Base-by-base conservation (phyloP, 2,888 invertebrate species). In the Drosophila ezoana region DNA sequence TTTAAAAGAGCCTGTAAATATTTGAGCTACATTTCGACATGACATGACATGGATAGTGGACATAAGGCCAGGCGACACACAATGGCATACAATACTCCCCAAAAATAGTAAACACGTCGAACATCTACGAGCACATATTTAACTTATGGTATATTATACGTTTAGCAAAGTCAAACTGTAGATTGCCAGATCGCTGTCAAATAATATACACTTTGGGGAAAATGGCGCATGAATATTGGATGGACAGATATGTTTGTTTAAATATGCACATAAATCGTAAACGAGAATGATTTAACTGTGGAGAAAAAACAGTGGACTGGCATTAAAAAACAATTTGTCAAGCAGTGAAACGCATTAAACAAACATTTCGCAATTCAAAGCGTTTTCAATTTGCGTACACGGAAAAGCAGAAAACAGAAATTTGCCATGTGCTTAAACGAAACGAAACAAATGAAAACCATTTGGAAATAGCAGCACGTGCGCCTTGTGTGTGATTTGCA, bases 391-490 rank as follows among this genome's bases (percentile, higher is more conserved):
- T 79, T 54, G 35, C 28, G 9, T 32, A 9, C 10, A 37, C 41
- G 40, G 23, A 28, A 63, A 49, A 64, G 35, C 54, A 40, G 64
- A 62, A 65, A 69, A 54, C 56, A 49, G 23, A 74, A 69, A 81
- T 77, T 79, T 72, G 56, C 43, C 68, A 72, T 64, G 71, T 75
- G 69, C 80, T 76, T 76, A 67, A 72, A 41, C 38, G 69, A 78
- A 76, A 28, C 28, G 28, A 28, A 28, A 28, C 28, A 28, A 83
- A 72, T 74, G 72, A 79, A 84, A 87, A 79, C 87, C 71, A 88
- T 87, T 83, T 79, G 67, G 68, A 62, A 82, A 81, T 59, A 62
- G 65, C 71, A 79, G 69, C 87, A 87, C 79, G 82, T 83, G 73
- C 79, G 37, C 44, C 35, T 60, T 57, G 20, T 66, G 48, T 61